Conservation (phyloP, 1,140 invertebrate genomes). For the Pygmarrhopalites habei region DNA sequence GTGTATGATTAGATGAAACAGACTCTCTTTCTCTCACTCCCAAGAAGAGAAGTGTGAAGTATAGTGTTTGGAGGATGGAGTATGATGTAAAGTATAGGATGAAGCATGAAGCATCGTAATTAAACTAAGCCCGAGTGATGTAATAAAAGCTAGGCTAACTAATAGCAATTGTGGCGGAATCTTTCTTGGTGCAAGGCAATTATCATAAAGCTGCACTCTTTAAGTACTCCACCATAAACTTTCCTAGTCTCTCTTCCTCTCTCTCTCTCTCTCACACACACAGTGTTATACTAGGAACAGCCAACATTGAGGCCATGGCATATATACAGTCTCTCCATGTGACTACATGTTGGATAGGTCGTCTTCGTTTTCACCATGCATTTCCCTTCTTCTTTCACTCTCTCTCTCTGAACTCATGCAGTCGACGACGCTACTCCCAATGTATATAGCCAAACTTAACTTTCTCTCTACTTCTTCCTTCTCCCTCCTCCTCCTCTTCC, state of each 20-base stretch:
- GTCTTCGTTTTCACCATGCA: too few species aligned
- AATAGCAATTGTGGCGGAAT: constrained; percentile 5
- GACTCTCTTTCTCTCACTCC: too few species aligned
- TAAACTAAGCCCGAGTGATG: constrained; percentile 8
- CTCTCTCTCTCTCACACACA: too few species aligned
- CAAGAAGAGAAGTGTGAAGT: too few species aligned
- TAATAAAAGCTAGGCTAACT: constrained; percentile 5
- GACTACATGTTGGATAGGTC: not conserved
- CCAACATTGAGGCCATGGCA: too few species aligned
- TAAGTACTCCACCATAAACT: not conserved
- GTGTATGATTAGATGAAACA: too few species aligned
- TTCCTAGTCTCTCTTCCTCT: not conserved
- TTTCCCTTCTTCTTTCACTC: not conserved
- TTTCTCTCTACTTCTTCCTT: too few species aligned
- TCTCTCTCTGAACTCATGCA: not conserved
- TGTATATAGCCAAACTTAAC: too few species aligned
- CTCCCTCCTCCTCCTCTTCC: too few species aligned
- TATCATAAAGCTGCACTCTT: constrained; percentile 15
- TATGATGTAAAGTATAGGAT: too few species aligned
- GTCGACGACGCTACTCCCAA: not conserved
- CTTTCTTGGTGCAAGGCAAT: constrained; percentile 11
- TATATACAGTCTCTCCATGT: not conserved
- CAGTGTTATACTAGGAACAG: too few species aligned
- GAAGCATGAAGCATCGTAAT: not conserved
- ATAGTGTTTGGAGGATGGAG: too few species aligned